These are phyloP conservation scores for Pycnonotus jocosus DNA, from an alignment of 2,113 vertebrate species.

Conservation along the genomic window DNA sequence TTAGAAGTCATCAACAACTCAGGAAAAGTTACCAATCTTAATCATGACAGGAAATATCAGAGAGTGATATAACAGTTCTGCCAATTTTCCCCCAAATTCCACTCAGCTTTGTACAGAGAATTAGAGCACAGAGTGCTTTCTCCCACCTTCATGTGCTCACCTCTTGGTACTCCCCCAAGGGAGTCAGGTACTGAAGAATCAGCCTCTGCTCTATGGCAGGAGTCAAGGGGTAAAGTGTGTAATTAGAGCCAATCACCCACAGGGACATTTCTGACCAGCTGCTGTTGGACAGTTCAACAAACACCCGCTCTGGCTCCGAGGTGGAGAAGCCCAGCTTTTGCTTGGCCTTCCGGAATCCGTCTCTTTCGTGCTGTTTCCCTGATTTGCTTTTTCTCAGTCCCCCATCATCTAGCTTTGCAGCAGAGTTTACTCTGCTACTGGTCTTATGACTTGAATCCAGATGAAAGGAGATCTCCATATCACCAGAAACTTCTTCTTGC, in stretches of 20 bases:
- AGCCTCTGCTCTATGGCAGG: constrained; percentile 94
- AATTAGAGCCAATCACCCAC: constrained; percentile 98
- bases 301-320: constrained; percentile 85
- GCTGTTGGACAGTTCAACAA: constrained; percentile 96
- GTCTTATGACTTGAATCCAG: constrained; percentile 81
- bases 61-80: neutral
- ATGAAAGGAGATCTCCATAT: constrained; percentile 84
- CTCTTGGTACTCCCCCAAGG: constrained; percentile 98
- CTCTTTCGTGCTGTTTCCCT: constrained; percentile 79
- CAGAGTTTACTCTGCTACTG: constrained; percentile 79
- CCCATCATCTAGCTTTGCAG: constrained; percentile 76
- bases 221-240: constrained; percentile 92
- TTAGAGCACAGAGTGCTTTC: neutral
- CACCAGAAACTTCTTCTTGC: constrained; percentile 73
- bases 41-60: neutral
- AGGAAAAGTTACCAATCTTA: neutral
- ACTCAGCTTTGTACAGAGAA: neutral
- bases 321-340: constrained; percentile 88
- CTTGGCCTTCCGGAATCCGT: constrained; percentile 83
- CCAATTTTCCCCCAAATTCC: neutral
- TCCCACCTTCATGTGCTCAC: constrained; percentile 66
- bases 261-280: constrained; percentile 99
- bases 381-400: constrained; percentile 65
- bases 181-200: constrained; percentile 96
- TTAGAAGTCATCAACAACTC: neutral